These are phyloP conservation scores for Ephialtes manifestator DNA, from an alignment of 2,888 invertebrate genomes.

Conservation along the genomic window DNA sequence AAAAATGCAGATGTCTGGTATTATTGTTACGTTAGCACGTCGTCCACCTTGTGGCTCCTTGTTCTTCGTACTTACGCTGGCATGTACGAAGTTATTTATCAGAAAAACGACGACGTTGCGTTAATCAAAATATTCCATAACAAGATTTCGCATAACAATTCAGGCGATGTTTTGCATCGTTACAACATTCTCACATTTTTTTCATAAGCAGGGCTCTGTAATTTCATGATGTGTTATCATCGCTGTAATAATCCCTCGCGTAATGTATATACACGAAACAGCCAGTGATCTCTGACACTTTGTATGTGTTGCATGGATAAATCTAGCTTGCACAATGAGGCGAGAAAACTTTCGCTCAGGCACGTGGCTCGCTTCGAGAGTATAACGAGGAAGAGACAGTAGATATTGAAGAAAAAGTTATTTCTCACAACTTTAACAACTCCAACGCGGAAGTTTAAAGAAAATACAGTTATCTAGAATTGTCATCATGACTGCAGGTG, in stretches of 20 bases:
- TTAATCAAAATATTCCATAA: slow-evolving; percentile 32
- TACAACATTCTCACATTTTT: slow-evolving; percentile 18
- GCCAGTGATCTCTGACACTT: slow-evolving; percentile 27
- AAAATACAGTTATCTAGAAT: neutral
- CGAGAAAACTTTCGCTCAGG: slow-evolving; percentile 56
- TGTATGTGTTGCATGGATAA: slow-evolving; percentile 22
- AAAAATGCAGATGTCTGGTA: slow-evolving; percentile 26
- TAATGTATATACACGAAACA: slow-evolving; percentile 48
- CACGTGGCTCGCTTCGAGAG: slow-evolving; percentile 4
- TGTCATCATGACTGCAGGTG: neutral
- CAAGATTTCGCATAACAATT: slow-evolving; percentile 18
- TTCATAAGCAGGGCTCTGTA: slow-evolving; percentile 3
- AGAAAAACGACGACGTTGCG: neutral
- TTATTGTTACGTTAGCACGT: slow-evolving; percentile 39
- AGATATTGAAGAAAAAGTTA: slow-evolving; percentile 7
- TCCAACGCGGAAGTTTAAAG: neutral
- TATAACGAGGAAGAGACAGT: neutral
- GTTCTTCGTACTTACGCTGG: neutral
- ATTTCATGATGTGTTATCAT: neutral
- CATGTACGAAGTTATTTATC: slow-evolving; percentile 6
- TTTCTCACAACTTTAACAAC: slow-evolving; percentile 26
- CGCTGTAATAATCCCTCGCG: slow-evolving; percentile 6
- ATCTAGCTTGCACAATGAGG: slow-evolving; percentile 45
- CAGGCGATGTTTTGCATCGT: slow-evolving; percentile 11
- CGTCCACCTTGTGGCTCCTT: slow-evolving; percentile 13